Base-by-base conservation (phyloP, 2,113 vertebrate species). In the Odocoileus hemionus region DNA sequence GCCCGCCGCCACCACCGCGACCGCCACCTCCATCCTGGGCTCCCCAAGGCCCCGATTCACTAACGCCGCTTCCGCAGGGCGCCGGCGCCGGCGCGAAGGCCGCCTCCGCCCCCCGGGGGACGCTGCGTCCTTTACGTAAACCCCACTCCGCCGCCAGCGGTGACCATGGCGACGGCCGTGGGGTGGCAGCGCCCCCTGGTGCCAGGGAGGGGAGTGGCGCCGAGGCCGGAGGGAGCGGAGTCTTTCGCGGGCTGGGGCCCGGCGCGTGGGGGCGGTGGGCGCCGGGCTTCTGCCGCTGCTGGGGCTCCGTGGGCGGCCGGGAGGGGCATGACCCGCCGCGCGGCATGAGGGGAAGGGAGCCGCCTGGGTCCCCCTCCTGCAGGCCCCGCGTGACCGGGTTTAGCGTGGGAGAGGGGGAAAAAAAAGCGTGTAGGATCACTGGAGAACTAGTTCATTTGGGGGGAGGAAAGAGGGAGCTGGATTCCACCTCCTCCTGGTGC, bases 71-170 rank as follows among this genome's bases (percentile, higher is more conserved):
- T 99, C 98, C 98, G 98, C 97, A 98, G 97, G 97, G 98, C 97
- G 98, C 98, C 98, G 98, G 98, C 98, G 98, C 98, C 98, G 98
- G 97, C 96, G 96, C 98, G 97, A 96, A 98, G 97, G 97, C 98
- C 98, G 97, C 98, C 98, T 98, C 99, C 98, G 98, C 98, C 98
- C 96, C 98, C 98, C 98, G 98, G 97, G 98, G 98, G 98, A 98
- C 98, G 98, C 99, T 98, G 98, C 99, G 99, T 98, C 98, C 98
- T 98, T 98, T 98, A 97, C 99, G 99, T 98, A 99, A 98, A 98
- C 97, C 96, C 98, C 98, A 97, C 98, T 99, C 97, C 98, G 98
- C 98, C 97, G 97, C 98, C 98, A 98, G 99, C 99, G 98, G 99
- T 99, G 98, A 96, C 98, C 98, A 98, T 98, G 98, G 98, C 96